These are phyloP conservation scores for Drosophila buzzatii DNA, from an alignment of 2,888 invertebrate genomes.

Conservation along the genomic window DNA sequence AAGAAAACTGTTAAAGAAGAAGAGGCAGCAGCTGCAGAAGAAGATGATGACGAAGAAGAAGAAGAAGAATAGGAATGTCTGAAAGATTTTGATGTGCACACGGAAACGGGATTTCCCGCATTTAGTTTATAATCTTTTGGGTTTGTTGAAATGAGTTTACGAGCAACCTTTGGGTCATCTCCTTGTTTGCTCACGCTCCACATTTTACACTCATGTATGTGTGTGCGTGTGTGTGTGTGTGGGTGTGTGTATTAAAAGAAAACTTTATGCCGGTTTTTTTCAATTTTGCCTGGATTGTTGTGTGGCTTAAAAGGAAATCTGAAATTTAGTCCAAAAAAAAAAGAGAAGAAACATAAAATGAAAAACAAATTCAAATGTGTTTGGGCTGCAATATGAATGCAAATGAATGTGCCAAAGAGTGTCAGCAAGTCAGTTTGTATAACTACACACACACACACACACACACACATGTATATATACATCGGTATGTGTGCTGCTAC, in stretches of 20 bases:
- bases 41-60: background rate
- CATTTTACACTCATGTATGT: background rate
- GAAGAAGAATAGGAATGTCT: background rate
- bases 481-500: conserved; percentile 22
- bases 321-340: conserved; percentile 35
- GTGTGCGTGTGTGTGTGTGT: background rate
- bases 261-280: conserved; percentile 5
- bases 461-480: background rate
- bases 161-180: conserved; percentile 19
- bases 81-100: conserved; percentile 39
- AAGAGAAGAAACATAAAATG: conserved; percentile 5
- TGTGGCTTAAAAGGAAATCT: conserved; percentile 29
- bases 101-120: conserved; percentile 53
- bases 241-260: background rate
- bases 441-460: background rate
- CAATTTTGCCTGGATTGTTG: conserved; percentile 35
- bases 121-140: conserved; percentile 50
- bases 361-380: conserved; percentile 3
- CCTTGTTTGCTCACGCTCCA: background rate
- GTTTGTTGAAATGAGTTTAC: conserved; percentile 51
- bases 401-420: conserved; percentile 51
- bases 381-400: conserved; percentile 51
- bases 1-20: background rate
- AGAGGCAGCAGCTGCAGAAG: background rate
- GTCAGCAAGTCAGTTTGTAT: conserved; percentile 17